Evolutionary conservation across 2,888 invertebrate genomes (phyloP).

Genomic region (Allygus modestus): DNA sequence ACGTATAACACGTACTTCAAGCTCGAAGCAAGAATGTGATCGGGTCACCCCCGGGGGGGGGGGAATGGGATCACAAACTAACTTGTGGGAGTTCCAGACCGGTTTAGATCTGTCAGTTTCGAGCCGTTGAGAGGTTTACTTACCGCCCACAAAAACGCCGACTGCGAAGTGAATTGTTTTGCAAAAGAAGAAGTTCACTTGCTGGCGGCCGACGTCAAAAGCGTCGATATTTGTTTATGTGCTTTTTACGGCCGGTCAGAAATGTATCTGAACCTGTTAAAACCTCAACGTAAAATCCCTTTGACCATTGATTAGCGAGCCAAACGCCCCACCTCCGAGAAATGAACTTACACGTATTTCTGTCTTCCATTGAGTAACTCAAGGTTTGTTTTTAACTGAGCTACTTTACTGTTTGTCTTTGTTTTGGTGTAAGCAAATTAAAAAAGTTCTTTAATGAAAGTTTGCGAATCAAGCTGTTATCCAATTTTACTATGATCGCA

Average conservation of each 20-base stretch:
- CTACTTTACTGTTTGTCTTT: neutral
- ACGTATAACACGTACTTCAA: no score
- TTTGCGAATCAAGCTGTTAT: no score
- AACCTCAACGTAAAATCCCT: neutral
- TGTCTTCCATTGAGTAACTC: neutral
- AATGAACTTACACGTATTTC: neutral
- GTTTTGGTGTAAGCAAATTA: neutral
- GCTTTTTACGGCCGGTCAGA: neutral
- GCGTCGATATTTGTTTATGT: conserved; percentile 5
- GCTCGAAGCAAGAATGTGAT: neutral
- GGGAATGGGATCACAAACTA: neutral
- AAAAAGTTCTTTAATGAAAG: neutral
- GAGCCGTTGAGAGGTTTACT: neutral
- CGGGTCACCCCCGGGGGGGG: neutral
- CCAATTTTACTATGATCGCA: no score
- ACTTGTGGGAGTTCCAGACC: neutral
- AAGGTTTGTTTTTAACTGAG: neutral
- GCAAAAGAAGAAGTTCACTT: conserved; percentile 11
- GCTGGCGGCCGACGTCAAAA: neutral
- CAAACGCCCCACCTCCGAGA: neutral
- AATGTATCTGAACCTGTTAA: neutral
- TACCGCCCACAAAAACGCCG: neutral
- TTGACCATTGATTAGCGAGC: neutral
- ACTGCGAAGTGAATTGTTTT: conserved; percentile 24
- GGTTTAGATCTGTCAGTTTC: conserved; percentile 12